These are phyloP conservation scores for Lepidurus couesii DNA, from an alignment of 1,140 invertebrate species.

Conservation along the genomic window DNA sequence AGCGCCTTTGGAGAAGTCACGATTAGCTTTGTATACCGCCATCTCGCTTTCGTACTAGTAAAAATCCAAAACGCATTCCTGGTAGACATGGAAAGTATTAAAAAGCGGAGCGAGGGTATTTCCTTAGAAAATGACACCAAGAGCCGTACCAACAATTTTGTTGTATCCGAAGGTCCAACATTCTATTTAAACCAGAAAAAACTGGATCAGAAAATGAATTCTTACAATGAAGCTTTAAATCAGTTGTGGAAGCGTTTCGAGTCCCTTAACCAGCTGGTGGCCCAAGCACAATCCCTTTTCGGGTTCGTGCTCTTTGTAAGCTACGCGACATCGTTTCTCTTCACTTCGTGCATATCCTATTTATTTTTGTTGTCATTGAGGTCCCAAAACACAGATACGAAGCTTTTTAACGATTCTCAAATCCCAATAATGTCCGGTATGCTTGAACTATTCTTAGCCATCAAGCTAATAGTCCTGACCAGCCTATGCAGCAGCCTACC, in stretches of 20 bases:
- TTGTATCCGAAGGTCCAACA: background rate
- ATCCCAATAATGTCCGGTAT: background rate
- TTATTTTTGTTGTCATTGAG: background rate
- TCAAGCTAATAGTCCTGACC: background rate
- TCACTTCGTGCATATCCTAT: background rate
- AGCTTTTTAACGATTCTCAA: background rate
- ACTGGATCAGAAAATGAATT: background rate
- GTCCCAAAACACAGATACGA: background rate
- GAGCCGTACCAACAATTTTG: background rate
- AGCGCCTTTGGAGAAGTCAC: background rate
- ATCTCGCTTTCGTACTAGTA: background rate
- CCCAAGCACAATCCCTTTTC: background rate
- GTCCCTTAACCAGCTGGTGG: background rate
- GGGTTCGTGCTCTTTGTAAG: background rate
- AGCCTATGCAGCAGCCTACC: background rate
- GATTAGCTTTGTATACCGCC: background rate
- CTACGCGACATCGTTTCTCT: background rate
- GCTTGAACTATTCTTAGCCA: background rate
- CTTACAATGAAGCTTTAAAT: background rate
- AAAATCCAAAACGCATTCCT: background rate
- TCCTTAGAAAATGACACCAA: background rate
- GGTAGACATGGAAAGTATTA: background rate
- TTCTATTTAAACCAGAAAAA: background rate
- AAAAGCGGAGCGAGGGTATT: background rate
- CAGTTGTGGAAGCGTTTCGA: background rate